Percentiles rank a stretch among this genome's conserved stretches.
phyloP scores from a whole-genome alignment of 2,888 invertebrate genomes.

The Gymnosoma rotundatum region DNA sequence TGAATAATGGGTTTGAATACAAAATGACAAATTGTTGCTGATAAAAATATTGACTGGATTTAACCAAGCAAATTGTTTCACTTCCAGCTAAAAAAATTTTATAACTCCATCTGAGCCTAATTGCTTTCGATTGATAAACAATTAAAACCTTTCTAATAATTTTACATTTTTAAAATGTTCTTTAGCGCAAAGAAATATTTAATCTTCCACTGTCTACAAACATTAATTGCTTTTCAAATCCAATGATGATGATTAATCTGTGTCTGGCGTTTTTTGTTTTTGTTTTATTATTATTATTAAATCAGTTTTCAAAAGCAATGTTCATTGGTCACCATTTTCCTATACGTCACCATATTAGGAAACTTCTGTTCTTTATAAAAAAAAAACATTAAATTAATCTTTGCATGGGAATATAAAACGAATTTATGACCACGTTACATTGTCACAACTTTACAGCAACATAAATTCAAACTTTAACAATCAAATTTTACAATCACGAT shows the following conservation, averaged over 20 bases:
- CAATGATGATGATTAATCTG: slow-evolving; percentile 43
- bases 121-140: too few relatives aligned
- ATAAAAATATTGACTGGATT: too few relatives aligned
- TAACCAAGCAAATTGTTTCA: too few relatives aligned
- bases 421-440: slow-evolving; percentile 47
- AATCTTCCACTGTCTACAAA: too few relatives aligned
- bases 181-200: too few relatives aligned
- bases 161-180: too few relatives aligned
- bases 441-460: slow-evolving; percentile 32
- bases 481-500: slow-evolving; percentile 43
- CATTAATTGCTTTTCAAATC: neutral
- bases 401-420: neutral
- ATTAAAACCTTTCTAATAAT: too few relatives aligned
- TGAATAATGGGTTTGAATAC: too few relatives aligned
- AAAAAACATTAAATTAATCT: slow-evolving; percentile 33
- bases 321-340: slow-evolving; percentile 7
- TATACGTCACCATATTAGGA: slow-evolving; percentile 24
- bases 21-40: too few relatives aligned
- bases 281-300: slow-evolving; percentile 12
- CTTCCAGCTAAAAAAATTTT: too few relatives aligned
- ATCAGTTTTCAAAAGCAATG: slow-evolving; percentile 15
- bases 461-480: slow-evolving; percentile 50
- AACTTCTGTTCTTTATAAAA: slow-evolving; percentile 8
- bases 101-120: too few relatives aligned
- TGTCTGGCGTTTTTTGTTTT: slow-evolving; percentile 14